Evolutionary conservation across 2,113 vertebrate genomes (phyloP).

Genomic region (Channa argus): DNA sequence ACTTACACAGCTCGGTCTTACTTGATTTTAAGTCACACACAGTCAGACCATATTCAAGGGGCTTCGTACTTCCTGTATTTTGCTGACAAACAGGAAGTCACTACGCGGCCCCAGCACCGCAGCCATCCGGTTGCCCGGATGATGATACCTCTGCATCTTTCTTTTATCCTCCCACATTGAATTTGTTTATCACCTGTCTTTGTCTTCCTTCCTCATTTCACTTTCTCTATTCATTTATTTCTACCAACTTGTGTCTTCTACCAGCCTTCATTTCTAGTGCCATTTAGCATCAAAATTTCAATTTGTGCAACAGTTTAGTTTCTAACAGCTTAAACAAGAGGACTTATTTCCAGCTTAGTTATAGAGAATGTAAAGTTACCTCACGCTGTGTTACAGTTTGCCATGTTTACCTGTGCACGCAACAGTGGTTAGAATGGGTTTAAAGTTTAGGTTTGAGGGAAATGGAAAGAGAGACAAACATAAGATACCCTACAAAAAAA

Average conservation of each 20-base stretch:
- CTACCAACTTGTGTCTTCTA: background rate
- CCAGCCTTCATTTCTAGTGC: background rate
- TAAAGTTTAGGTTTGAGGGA: no score
- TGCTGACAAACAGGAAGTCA: constrained; percentile 78
- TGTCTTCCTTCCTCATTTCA: background rate
- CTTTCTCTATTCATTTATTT: background rate
- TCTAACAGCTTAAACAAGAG: no score
- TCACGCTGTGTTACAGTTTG: no score
- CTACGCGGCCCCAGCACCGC: constrained; percentile 43
- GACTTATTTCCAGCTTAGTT: no score
- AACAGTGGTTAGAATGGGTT: no score
- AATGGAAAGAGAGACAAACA: no score
- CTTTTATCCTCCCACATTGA: background rate
- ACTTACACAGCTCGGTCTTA: background rate
- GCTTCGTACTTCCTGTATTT: constrained; percentile 71
- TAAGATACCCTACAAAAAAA: no score
- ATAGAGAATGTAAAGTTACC: no score
- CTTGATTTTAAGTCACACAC: constrained; percentile 20
- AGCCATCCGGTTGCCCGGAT: constrained; percentile 54
- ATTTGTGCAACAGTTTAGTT: no score
- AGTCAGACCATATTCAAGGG: constrained; percentile 32
- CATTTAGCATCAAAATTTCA: no score
- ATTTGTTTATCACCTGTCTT: constrained; percentile 1
- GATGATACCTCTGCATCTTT: constrained; percentile 27
- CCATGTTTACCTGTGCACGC: no score